phyloP scores from a whole-genome alignment of 2,797 vertebrate species.

The Moxostoma hubbsi region DNA sequence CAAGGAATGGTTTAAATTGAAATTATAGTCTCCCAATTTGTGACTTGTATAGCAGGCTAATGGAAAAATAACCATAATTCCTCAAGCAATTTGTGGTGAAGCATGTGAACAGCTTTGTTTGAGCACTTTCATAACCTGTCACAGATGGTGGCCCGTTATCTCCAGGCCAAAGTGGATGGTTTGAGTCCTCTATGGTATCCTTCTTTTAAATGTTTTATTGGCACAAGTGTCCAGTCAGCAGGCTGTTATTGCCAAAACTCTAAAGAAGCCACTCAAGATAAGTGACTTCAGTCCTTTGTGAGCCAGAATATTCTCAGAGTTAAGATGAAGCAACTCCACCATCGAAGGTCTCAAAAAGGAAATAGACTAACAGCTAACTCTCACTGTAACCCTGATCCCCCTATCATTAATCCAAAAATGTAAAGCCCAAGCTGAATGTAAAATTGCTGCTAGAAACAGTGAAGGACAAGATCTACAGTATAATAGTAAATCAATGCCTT shows the following conservation, averaged over 20 bases:
- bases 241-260: slow-evolving; percentile 41
- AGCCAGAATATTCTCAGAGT: not conserved
- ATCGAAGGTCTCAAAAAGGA: not conserved
- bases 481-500: slow-evolving; percentile 1
- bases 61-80: not conserved
- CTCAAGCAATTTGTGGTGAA: not conserved
- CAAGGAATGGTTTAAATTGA: too few relatives aligned
- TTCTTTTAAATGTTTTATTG: slow-evolving; percentile 45
- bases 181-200: slow-evolving; percentile 30
- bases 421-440: not conserved
- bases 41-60: slow-evolving; percentile 3
- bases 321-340: slow-evolving; percentile 10
- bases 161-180: slow-evolving; percentile 44
- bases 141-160: slow-evolving; percentile 55
- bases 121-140: slow-evolving; percentile 40
- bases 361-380: not conserved
- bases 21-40: slow-evolving; percentile 8
- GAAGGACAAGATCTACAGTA: slow-evolving; percentile 13
- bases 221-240: slow-evolving; percentile 33
- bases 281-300: slow-evolving; percentile 29
- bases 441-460: slow-evolving; percentile 2
- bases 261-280: slow-evolving; percentile 34
- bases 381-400: not conserved
- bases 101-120: slow-evolving; percentile 40
- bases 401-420: not conserved